Evolutionary conservation across 2,797 vertebrate species (phyloP).

Genomic region (Sebastes itinus): DNA sequence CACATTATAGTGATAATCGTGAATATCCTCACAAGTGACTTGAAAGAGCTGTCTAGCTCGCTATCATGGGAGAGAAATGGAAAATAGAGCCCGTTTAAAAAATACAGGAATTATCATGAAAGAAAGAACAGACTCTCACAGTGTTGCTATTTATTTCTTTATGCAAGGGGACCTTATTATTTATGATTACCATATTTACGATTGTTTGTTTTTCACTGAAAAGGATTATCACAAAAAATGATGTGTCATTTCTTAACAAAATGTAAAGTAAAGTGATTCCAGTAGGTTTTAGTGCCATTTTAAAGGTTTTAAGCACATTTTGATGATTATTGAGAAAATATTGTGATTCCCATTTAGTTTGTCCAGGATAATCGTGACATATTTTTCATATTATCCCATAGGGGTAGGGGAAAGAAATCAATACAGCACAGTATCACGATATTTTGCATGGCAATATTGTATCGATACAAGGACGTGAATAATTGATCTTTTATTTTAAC

Average conservation of each 20-base stretch:
- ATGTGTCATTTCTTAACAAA: background rate
- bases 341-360: fast-evolving
- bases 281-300: background rate
- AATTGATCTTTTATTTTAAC: too few relatives aligned
- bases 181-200: background rate
- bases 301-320: fast-evolving
- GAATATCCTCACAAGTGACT: background rate
- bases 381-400: too few relatives aligned
- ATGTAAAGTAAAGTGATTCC: background rate
- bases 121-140: background rate
- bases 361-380: fast-evolving
- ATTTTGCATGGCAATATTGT: too few relatives aligned
- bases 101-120: background rate
- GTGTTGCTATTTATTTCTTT: background rate
- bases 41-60: background rate
- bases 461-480: fast-evolving
- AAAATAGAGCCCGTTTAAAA: background rate
- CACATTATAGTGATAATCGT: background rate
- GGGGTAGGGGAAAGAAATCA: fast-evolving
- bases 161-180: background rate
- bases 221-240: too few relatives aligned
- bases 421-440: too few relatives aligned
- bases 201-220: background rate
- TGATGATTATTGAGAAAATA: too few relatives aligned
- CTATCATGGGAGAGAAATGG: too few relatives aligned